Evolutionary conservation across 2,888 invertebrate species (phyloP), one percentile per base, ranked within the genome.

Genomic region (Lepidonotus clava): DNA sequence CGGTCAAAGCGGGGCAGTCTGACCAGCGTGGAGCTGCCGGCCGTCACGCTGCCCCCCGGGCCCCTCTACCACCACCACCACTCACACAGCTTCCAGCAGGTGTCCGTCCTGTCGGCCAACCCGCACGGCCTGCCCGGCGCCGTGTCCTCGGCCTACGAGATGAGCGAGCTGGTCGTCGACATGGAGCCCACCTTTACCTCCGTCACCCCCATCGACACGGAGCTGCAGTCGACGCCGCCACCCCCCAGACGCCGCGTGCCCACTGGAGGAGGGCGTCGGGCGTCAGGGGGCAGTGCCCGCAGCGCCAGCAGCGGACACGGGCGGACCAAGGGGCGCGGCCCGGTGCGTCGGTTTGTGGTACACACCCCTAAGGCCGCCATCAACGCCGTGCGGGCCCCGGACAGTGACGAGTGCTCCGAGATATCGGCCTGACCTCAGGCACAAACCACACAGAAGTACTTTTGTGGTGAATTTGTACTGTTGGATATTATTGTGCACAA

Each of bases 401-500:
- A 80, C 18, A 80, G 80, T 46, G 80, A 80, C 32, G 80, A 80
- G 32, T 46, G 41, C 32, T 51, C 80, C 1, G 80, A 80, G 51
- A 80, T 80, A 80, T 80, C 80, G 6, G 80, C 32, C 24, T 80
- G 71, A 56, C n/a, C n/a, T n/a, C n/a, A n/a, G n/a, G n/a, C n/a
- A n/a, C n/a, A n/a, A n/a, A n/a, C n/a, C n/a, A n/a, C n/a, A n/a
- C n/a, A n/a, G n/a, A n/a, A n/a, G n/a, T n/a, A n/a, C n/a, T n/a
- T n/a, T n/a, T n/a, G n/a, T n/a, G n/a, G n/a, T n/a, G n/a, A n/a
- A n/a, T n/a, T n/a, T n/a, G n/a, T n/a, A n/a, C n/a, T n/a, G n/a
- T n/a, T n/a, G n/a, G n/a, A n/a, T n/a, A n/a, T n/a, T n/a, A n/a
- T n/a, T n/a, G n/a, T n/a, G n/a, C n/a, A n/a, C n/a, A n/a, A n/a